Percentiles rank a stretch among this genome's conserved stretches.
These are phyloP conservation scores for Vombatus ursinus DNA, from an alignment of 2,113 vertebrate species.

Conservation along the genomic window DNA sequence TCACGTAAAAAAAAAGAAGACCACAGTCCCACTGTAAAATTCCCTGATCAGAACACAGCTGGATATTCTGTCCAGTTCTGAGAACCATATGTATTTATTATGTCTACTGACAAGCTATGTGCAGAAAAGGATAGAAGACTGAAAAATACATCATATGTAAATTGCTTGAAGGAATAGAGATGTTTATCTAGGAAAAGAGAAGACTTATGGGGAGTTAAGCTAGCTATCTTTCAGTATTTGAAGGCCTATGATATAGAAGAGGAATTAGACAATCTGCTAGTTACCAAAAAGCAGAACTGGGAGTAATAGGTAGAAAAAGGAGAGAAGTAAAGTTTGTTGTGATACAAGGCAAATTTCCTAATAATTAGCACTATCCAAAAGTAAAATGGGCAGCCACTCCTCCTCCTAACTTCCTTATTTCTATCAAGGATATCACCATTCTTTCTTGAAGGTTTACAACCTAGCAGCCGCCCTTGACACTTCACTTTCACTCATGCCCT, in stretches of 20 bases:
- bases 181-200: background rate
- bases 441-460: background rate
- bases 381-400: background rate
- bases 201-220: background rate
- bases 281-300: background rate
- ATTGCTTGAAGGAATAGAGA: background rate
- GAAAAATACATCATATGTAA: background rate
- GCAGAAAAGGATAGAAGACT: background rate
- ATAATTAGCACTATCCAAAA: background rate
- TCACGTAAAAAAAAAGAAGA: background rate
- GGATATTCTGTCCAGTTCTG: background rate
- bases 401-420: background rate
- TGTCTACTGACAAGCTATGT: background rate
- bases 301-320: background rate
- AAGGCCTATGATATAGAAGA: background rate
- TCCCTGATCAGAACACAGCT: background rate
- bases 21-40: background rate
- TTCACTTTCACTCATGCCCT: background rate
- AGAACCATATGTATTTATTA: background rate
- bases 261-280: background rate
- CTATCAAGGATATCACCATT: background rate
- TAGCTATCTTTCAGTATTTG: background rate
- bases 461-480: background rate
- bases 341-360: background rate
- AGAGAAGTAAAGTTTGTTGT: background rate